Conservation (phyloP, 2,113 vertebrate species). For the Anguilla rostrata region DNA sequence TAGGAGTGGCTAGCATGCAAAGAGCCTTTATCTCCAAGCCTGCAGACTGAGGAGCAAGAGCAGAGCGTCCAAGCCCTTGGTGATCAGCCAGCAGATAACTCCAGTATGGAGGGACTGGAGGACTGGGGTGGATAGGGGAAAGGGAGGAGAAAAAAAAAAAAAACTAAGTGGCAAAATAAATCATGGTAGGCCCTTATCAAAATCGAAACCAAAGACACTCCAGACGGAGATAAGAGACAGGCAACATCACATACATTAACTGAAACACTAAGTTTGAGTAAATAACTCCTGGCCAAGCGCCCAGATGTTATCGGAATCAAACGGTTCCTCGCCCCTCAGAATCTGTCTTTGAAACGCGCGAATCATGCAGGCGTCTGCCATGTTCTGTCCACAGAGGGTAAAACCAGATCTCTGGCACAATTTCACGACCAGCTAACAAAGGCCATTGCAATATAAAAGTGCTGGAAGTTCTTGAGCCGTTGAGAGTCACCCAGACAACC, state of each 20-base stretch:
- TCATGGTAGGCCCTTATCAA: conserved; percentile 11
- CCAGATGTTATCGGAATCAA: conserved; percentile 30
- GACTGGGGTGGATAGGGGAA: not conserved
- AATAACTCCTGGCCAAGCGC: conserved; percentile 8
- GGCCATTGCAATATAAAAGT: not conserved
- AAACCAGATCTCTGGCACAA: not conserved
- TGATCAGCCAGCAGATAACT: conserved; percentile 10
- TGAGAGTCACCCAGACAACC: not conserved
- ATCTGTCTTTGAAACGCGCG: not conserved
- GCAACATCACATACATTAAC: conserved; percentile 8
- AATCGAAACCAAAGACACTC: conserved; percentile 6
- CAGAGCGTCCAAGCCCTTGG: not conserved
- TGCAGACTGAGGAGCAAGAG: not conserved
- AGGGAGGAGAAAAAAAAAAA: no score
- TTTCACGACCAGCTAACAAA: conserved; percentile 14
- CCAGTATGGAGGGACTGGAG: conserved; percentile 2
- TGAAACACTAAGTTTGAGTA: conserved; percentile 26
- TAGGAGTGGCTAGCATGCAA: not conserved
- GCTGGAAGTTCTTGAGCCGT: not conserved
- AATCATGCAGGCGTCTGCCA: conserved; percentile 19
- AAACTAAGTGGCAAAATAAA: conserved; percentile 10
- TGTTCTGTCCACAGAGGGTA: not conserved
- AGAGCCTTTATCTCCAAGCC: conserved; percentile 8
- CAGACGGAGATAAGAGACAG: conserved; percentile 17
- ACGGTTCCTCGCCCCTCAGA: not conserved